These are phyloP conservation scores for Diploptera punctata DNA, from an alignment of 2,888 invertebrate genomes.

Conservation along the genomic window DNA sequence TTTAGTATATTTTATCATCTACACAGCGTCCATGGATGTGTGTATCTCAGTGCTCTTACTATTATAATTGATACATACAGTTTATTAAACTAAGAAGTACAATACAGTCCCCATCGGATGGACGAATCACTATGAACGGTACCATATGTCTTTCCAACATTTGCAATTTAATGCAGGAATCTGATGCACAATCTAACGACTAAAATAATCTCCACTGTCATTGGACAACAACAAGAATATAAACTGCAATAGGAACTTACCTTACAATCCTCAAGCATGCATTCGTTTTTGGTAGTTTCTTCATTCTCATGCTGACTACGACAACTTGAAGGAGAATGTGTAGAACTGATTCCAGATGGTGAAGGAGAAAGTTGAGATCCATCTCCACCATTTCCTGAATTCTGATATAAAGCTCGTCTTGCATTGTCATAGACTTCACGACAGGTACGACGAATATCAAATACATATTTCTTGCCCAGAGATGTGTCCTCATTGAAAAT, in stretches of 20 bases:
- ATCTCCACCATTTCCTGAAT: slow-evolving; percentile 48
- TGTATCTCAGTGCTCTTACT: too few species aligned
- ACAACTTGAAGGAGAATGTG: background rate
- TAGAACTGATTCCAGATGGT: background rate
- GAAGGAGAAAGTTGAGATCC: background rate
- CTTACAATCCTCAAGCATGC: slow-evolving; percentile 30
- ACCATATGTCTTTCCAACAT: too few species aligned
- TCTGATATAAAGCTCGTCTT: slow-evolving; percentile 71
- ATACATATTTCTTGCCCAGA: slow-evolving; percentile 87
- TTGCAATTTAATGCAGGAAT: too few species aligned
- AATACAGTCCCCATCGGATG: too few species aligned
- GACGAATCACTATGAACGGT: too few species aligned
- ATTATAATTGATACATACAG: too few species aligned
- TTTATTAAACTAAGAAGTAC: too few species aligned
- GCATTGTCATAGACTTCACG: slow-evolving; percentile 91
- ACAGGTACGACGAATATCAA: slow-evolving; percentile 87
- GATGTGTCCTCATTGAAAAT: slow-evolving; percentile 90
- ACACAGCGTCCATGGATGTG: too few species aligned
- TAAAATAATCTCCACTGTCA: too few species aligned
- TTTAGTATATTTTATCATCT: too few species aligned
- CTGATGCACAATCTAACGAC: too few species aligned
- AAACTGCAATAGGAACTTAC: slow-evolving; percentile 18
- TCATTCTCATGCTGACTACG: slow-evolving; percentile 1
- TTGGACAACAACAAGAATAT: too few species aligned
- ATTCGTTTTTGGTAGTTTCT: background rate